Percentiles rank a stretch among this genome's conserved stretches.
Conservation (phyloP, 2,888 invertebrate genomes). For the Tuberolachnus salignus region DNA sequence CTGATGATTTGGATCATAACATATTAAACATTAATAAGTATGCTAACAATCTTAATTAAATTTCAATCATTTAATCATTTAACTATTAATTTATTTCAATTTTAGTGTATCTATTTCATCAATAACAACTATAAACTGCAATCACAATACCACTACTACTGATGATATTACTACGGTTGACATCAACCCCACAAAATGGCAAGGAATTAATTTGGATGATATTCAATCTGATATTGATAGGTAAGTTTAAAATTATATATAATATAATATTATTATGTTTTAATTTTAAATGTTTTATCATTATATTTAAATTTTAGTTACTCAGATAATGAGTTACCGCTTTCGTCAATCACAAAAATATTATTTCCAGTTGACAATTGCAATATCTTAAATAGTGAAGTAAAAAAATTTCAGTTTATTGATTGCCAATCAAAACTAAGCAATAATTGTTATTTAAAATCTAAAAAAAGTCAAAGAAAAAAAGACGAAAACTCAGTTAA, state of each 20-base stretch:
- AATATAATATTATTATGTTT: too few relatives aligned
- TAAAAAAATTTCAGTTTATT: not conserved
- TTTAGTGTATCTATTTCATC: constrained; percentile 14
- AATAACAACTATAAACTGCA: not conserved
- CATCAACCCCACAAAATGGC: not conserved
- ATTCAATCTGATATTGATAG: constrained; percentile 8
- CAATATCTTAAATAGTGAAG: not conserved
- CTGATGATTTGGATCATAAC: not conserved
- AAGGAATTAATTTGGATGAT: constrained; percentile 15
- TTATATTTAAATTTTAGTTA: constrained; percentile 27
- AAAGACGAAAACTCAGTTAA: not conserved
- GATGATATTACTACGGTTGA: too few relatives aligned
- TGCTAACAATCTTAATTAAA: not conserved
- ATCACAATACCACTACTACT: too few relatives aligned
- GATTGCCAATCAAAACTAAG: not conserved
- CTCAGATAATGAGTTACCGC: constrained; percentile 29
- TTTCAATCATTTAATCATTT: not conserved
- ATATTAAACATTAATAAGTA: not conserved
- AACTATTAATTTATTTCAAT: not conserved
- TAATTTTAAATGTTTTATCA: not conserved
- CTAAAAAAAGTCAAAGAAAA: not conserved
- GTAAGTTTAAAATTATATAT: constrained; percentile 26
- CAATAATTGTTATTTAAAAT: not conserved
- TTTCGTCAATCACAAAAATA: constrained; percentile 30
- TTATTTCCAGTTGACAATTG: not conserved